phyloP scores from a whole-genome alignment of 2,797 vertebrate species.

The Urocyon cinereoargenteus region DNA sequence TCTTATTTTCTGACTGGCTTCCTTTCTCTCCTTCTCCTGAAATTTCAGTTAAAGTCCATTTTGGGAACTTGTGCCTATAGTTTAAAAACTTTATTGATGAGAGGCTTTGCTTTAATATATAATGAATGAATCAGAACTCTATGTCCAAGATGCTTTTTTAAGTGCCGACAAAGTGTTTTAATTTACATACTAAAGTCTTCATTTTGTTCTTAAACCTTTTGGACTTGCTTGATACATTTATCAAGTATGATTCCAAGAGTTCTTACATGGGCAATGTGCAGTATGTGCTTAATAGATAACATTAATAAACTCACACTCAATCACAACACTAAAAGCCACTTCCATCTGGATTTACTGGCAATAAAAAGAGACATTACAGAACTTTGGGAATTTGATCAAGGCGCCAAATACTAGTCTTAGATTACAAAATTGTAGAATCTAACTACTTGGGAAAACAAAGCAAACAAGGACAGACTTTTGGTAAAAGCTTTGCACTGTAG shows the following conservation, averaged over 20 bases:
- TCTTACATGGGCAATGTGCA: slow-evolving; percentile 63
- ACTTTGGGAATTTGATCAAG: slow-evolving; percentile 83
- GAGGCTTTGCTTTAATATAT: slow-evolving; percentile 27
- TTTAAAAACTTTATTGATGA: slow-evolving; percentile 64
- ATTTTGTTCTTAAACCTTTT: slow-evolving; percentile 76
- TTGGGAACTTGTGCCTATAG: slow-evolving; percentile 39
- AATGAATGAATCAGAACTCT: slow-evolving; percentile 68
- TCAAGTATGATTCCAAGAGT: slow-evolving; percentile 69
- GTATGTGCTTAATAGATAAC: slow-evolving; percentile 75
- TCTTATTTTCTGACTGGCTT: slow-evolving; percentile 30
- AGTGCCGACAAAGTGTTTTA: slow-evolving; percentile 59
- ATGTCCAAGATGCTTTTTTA: slow-evolving; percentile 38
- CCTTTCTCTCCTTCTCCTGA: background rate
- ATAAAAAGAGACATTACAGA: slow-evolving; percentile 82
- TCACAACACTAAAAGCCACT: slow-evolving; percentile 76
- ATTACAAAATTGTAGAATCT: slow-evolving; percentile 78
- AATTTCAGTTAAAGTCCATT: slow-evolving; percentile 67
- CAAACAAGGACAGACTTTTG: slow-evolving; percentile 71
- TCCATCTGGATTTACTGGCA: slow-evolving; percentile 84
- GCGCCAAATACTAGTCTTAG: slow-evolving; percentile 76
- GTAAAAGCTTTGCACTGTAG: slow-evolving; percentile 73
- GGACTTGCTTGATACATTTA: slow-evolving; percentile 61
- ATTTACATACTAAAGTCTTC: slow-evolving; percentile 70
- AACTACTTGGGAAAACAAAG: slow-evolving; percentile 76
- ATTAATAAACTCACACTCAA: slow-evolving; percentile 83